phyloP scores from a whole-genome alignment of 2,888 invertebrate genomes.

The Noctuana brunneofusca region DNA sequence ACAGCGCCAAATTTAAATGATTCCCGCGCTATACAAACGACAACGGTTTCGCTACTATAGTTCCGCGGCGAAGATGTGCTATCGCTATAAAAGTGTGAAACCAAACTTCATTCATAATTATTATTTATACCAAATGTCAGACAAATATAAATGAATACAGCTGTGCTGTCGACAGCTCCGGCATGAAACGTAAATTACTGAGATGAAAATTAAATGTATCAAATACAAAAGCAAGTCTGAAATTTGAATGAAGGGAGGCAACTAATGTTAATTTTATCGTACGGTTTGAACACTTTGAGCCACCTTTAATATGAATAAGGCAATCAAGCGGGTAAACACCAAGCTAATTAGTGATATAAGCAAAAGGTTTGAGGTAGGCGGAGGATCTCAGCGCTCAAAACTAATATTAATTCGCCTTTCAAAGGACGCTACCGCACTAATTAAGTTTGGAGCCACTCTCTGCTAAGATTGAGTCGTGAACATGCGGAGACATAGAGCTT shows the following conservation, averaged over 20 bases:
- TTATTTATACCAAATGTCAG: no score
- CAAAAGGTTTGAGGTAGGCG: conserved; percentile 5
- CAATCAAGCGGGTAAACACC: background rate
- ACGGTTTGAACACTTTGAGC: background rate
- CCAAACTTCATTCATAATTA: no score
- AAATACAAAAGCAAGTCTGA: background rate
- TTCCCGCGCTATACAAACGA: no score
- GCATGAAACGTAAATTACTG: no score
- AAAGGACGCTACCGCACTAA: conserved; percentile 15
- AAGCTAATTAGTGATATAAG: conserved; percentile 3
- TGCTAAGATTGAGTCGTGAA: background rate
- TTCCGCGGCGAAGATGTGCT: no score
- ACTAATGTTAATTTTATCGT: background rate
- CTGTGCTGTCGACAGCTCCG: no score
- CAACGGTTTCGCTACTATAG: no score
- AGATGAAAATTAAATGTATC: background rate
- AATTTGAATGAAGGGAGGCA: background rate
- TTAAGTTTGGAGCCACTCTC: conserved; percentile 6
- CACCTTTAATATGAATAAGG: background rate
- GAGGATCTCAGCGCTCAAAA: background rate
- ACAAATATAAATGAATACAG: no score
- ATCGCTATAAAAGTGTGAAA: no score
- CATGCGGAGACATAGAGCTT: background rate
- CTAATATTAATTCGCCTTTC: conserved; percentile 14
- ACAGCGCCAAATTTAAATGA: no score